phyloP scores from a whole-genome alignment of 2,113 vertebrate species.

The Colius striatus region DNA sequence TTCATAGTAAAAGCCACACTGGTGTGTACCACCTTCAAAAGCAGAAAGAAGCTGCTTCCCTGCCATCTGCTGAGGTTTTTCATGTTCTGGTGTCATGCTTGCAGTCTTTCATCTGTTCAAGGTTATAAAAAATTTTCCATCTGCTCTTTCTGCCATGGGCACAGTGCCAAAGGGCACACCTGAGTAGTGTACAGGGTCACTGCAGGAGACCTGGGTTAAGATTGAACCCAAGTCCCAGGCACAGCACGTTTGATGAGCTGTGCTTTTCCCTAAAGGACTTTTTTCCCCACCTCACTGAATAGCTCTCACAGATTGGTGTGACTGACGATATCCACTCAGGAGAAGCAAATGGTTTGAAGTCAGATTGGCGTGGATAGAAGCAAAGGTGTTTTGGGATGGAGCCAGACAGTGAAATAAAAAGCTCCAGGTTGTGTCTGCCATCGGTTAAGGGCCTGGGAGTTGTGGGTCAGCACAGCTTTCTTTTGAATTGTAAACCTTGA shows the following conservation, averaged over 20 bases:
- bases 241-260: not conserved
- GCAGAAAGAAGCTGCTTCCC: not conserved
- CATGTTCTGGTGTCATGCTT: not conserved
- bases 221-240: not conserved
- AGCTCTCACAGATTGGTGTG: not conserved
- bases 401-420: conserved; percentile 28
- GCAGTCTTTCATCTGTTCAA: not conserved
- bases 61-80: not conserved
- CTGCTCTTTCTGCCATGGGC: not conserved
- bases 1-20: not conserved
- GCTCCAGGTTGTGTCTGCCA: not conserved
- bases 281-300: not conserved
- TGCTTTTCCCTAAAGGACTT: not conserved
- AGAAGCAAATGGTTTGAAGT: conserved; percentile 40
- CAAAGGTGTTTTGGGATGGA: conserved; percentile 2
- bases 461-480: not conserved
- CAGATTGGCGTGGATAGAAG: conserved; percentile 11
- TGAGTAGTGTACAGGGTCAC: not conserved
- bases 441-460: not conserved
- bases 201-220: not conserved
- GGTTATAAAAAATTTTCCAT: not conserved
- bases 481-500: not conserved
- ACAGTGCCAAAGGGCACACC: not conserved
- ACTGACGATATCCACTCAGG: conserved; percentile 14
- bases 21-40: not conserved